A percentile compares a stretch with the other conserved stretches of the same genome.
Evolutionary conservation across 92 coral and sea anemone species (phyloP).

Genomic region (Porites divaricata): DNA sequence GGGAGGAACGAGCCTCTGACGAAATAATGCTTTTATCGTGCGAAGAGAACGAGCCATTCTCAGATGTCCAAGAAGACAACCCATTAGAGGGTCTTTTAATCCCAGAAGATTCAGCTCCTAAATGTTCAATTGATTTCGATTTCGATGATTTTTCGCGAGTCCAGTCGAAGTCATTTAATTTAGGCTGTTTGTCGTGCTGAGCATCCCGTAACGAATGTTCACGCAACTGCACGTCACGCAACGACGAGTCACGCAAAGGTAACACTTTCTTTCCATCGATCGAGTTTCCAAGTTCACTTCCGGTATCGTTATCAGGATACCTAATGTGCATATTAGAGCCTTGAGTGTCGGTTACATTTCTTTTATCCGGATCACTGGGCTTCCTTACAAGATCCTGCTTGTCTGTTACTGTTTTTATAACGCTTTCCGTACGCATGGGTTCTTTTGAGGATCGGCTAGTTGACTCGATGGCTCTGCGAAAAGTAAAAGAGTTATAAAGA

Average conservation of each 20-base stretch:
- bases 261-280: constrained; percentile 27
- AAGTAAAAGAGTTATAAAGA: not conserved
- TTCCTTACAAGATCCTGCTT: constrained; percentile 42
- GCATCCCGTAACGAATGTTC: constrained; percentile 3
- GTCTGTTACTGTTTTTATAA: constrained; percentile 85
- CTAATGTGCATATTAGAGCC: constrained; percentile 10
- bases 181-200: constrained; percentile 39
- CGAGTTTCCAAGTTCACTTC: constrained; percentile 31
- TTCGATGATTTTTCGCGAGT: constrained; percentile 25
- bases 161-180: constrained; percentile 16
- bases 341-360: constrained; percentile 23
- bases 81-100: constrained; percentile 35
- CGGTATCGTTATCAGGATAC: constrained; percentile 18
- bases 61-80: constrained; percentile 20
- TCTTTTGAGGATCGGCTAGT: constrained; percentile 61
- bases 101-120: constrained; percentile 17
- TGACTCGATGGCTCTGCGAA: constrained; percentile 22
- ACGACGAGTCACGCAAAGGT: constrained; percentile 2
- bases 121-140: constrained; percentile 29
- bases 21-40: constrained; percentile 20
- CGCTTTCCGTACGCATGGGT: constrained; percentile 90
- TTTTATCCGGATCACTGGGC: constrained; percentile 37
- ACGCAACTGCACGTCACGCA: constrained; percentile 28
- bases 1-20: constrained; percentile 42
- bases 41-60: constrained; percentile 27